Evolutionary conservation across 2,113 vertebrate species (phyloP), one percentile per base, ranked within the genome.

Genomic region (Maccullochella peelii): DNA sequence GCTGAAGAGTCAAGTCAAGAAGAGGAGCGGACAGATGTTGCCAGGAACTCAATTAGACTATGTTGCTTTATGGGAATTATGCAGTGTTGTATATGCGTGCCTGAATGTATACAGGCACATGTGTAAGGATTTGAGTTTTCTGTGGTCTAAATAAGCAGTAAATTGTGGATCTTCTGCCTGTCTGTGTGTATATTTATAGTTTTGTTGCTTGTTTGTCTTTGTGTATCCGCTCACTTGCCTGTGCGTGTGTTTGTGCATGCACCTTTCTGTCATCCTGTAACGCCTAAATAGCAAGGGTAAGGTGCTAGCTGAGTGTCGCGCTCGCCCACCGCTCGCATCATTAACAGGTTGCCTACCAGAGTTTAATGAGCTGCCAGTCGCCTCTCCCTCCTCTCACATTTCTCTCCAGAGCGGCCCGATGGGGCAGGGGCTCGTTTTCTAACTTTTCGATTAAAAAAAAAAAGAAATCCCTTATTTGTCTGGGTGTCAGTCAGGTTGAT

Each of bases 351-450:
- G 63, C 76, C 74, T 79, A 63, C 38, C 66, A 25, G 66, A 33
- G 59, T 87, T 54, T 85, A 87, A 84, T 82, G 82, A 86, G 74
- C 84, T 79, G 69, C 78, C 88, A 47, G 38, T 75, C 49, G 49
- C 25, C n/a, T 54, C n/a, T 62, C 44, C 58, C 25, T 69, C 49
- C 40, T 69, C 27, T 44, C 63, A 76, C 36, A 33, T 67, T 2
- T 49, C 10, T 38, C 69, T 75, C 33, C 59, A 63, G 14, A 33
- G 47, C n/a, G 15, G 25, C 71, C 27, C 38, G 57, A 77, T 77
- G 55, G 72, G 59, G 55, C 50, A 6, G 55, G 69, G 80, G 73
- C 63, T 80, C 70, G 58, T 78, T 83, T 87, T 66, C 62, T 10
- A 21, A 77, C 59, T 76, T 58, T n/a, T 70, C 1, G 2, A 16